phyloP scores from a whole-genome alignment of 1,140 invertebrate genomes.

The Parapsyche elsis region DNA sequence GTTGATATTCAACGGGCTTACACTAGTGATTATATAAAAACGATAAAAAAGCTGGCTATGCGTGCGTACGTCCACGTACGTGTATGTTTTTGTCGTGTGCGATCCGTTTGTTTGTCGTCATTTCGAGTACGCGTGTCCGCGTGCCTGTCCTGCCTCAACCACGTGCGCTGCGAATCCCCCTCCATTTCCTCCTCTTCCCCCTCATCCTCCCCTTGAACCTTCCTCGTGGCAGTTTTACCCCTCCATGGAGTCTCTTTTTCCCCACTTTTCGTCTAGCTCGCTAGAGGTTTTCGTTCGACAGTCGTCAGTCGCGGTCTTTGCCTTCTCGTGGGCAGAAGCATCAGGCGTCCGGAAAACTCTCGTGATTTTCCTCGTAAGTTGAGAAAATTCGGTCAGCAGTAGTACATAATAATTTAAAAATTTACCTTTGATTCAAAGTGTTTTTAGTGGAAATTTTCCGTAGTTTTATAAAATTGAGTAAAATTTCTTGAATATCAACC shows the following conservation, averaged over 20 bases:
- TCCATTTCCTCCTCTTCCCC: not conserved
- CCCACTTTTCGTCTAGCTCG: not conserved
- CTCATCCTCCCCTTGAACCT: not conserved
- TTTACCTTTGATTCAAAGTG: too few relatives aligned
- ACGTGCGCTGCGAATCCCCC: not conserved
- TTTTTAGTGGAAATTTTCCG: too few relatives aligned
- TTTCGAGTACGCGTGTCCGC: not conserved
- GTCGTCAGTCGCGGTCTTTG: not conserved
- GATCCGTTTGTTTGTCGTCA: too few relatives aligned
- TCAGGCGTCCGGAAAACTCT: not conserved
- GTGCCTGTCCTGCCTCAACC: conserved; percentile 25
- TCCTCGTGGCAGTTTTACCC: not conserved
- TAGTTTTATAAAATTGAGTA: too few relatives aligned
- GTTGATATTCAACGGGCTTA: too few relatives aligned
- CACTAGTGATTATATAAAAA: too few relatives aligned
- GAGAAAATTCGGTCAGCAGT: too few relatives aligned
- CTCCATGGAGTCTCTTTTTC: not conserved
- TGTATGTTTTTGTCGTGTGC: too few relatives aligned
- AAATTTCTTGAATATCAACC: too few relatives aligned
- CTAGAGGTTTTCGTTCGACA: not conserved
- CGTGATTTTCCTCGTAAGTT: not conserved
- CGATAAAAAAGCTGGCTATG: too few relatives aligned
- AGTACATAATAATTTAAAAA: too few relatives aligned
- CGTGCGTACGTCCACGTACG: too few relatives aligned
- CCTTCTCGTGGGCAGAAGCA: not conserved